Evolutionary conservation across 2,113 vertebrate species (phyloP).

Genomic region (Acrocephalus arundinaceus): DNA sequence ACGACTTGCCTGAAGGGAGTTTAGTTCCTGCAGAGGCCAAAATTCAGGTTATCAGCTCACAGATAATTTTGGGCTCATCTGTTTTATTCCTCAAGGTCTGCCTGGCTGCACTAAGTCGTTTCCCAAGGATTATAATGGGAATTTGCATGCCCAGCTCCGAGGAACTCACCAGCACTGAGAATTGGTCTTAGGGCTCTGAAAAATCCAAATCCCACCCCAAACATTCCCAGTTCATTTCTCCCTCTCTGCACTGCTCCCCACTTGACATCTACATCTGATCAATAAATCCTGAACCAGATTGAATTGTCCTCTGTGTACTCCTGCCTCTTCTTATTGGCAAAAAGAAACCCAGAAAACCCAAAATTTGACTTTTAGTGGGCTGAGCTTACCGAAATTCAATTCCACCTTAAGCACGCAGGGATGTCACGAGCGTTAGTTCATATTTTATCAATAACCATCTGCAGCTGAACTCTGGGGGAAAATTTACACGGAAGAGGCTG

Average conservation of each 20-base stretch:
- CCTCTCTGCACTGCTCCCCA: background rate
- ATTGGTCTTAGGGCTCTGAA: background rate
- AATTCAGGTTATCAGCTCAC: background rate
- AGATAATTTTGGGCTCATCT: background rate
- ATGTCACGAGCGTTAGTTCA: background rate
- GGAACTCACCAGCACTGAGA: background rate
- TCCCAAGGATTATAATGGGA: background rate
- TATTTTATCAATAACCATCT: background rate
- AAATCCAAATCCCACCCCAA: background rate
- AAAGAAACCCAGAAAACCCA: background rate
- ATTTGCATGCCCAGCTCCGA: background rate
- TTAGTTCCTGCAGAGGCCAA: background rate
- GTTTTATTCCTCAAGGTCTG: background rate
- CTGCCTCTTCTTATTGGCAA: background rate
- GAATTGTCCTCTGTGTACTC: background rate
- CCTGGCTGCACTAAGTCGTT: background rate
- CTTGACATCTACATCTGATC: no score
- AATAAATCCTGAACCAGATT: background rate
- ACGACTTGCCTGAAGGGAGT: background rate
- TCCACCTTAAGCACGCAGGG: background rate
- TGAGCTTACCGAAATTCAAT: background rate
- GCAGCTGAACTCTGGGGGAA: background rate
- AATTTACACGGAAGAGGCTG: background rate
- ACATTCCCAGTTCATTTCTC: background rate
- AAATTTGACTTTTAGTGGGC: background rate